Evolutionary conservation across 2,113 vertebrate species (phyloP).

Genomic region (Percina caprodes): DNA sequence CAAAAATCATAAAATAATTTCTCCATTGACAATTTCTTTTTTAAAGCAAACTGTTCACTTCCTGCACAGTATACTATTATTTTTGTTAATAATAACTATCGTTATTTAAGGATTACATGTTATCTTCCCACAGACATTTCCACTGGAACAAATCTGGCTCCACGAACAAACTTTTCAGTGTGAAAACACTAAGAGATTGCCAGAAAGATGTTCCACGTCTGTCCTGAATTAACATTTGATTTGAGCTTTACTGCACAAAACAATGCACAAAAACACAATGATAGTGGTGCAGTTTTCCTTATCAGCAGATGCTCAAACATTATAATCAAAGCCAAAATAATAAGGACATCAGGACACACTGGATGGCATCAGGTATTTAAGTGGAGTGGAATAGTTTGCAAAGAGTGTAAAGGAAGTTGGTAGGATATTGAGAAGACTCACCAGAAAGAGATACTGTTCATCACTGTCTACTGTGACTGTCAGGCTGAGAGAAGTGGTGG

Average conservation of each 20-base stretch:
- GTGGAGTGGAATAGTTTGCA: not conserved
- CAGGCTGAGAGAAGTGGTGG: conserved; percentile 80
- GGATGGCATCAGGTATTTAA: not conserved
- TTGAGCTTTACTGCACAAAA: not conserved
- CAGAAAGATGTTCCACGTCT: too few relatives aligned
- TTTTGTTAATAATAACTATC: too few relatives aligned
- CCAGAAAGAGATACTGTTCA: conserved; percentile 96
- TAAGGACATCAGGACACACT: not conserved
- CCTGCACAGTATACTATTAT: too few relatives aligned
- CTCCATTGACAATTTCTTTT: too few relatives aligned
- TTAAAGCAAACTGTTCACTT: too few relatives aligned
- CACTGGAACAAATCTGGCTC: not conserved
- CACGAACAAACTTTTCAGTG: too few relatives aligned
- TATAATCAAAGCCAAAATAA: not conserved
- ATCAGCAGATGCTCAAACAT: not conserved
- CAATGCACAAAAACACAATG: not conserved
- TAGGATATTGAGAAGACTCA: conserved; percentile 70
- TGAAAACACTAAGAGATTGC: too few relatives aligned
- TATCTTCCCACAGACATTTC: not conserved
- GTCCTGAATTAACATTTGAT: not conserved
- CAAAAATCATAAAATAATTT: too few relatives aligned
- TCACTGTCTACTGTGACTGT: conserved; percentile 89
- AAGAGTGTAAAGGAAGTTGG: not conserved
- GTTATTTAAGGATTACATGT: too few relatives aligned
- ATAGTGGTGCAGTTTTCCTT: not conserved